phyloP scores from a whole-genome alignment of 2,888 invertebrate genomes.

The Phaonia tiefii region DNA sequence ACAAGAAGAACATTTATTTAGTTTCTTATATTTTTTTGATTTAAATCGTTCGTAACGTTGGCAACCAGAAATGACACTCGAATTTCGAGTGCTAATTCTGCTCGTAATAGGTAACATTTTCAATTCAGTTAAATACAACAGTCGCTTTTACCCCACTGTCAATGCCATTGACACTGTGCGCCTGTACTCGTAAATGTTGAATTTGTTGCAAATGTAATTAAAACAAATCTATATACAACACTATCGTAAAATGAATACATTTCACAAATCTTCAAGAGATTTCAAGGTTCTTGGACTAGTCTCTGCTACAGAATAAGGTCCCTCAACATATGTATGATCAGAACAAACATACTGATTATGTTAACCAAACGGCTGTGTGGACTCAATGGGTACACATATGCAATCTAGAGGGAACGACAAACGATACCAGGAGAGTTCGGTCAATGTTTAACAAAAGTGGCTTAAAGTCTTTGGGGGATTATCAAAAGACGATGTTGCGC shows the following conservation, averaged over 20 bases:
- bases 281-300: neutral
- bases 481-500: constrained; percentile 11
- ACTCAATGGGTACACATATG: neutral
- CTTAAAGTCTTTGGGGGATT: constrained; percentile 58
- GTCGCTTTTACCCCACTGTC: neutral
- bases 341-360: neutral
- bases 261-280: neutral
- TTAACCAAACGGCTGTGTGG: neutral
- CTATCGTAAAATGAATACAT: neutral
- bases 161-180: neutral
- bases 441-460: constrained; percentile 3
- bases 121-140: too few species aligned
- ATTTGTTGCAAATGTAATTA: constrained; percentile 65
- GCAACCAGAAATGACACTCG: too few species aligned
- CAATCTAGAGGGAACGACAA: constrained; percentile 9
- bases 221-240: constrained; percentile 56
- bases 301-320: neutral
- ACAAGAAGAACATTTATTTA: too few species aligned
- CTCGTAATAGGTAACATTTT: too few species aligned
- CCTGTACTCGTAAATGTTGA: constrained; percentile 57
- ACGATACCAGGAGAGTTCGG: neutral
- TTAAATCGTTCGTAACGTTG: too few species aligned
- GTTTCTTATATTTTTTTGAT: too few species aligned
- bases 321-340: constrained; percentile 38
- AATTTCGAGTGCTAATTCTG: too few species aligned